These are phyloP conservation scores for Beris chalybata DNA, from an alignment of 2,888 invertebrate genomes.

Conservation along the genomic window DNA sequence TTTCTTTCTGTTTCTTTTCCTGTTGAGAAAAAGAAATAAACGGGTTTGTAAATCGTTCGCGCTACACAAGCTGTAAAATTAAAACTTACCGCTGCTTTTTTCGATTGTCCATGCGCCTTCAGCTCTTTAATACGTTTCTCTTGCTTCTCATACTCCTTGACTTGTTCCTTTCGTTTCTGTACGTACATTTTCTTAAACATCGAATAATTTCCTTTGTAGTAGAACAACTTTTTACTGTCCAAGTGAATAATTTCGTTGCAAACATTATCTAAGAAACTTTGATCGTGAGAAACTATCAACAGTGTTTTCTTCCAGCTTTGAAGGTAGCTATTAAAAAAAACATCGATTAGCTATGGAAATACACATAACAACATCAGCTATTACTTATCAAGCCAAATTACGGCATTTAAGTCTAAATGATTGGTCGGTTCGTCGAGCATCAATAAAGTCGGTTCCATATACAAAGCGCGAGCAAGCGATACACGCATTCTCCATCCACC, in stretches of 20 bases:
- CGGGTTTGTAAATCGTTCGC: background rate
- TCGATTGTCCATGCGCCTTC: slow-evolving; percentile 93
- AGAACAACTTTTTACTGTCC: slow-evolving; percentile 89
- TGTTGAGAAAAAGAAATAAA: slow-evolving; percentile 31
- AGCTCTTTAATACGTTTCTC: slow-evolving; percentile 93
- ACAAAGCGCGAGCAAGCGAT: slow-evolving; percentile 92
- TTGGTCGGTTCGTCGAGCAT: slow-evolving; percentile 99
- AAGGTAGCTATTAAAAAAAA: slow-evolving; percentile 68
- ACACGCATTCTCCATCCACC: slow-evolving; percentile 99
- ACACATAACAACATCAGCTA: slow-evolving; percentile 36
- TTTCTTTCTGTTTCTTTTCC: slow-evolving; percentile 93
- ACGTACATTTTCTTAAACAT: slow-evolving; percentile 99
- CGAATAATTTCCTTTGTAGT: slow-evolving; percentile 97
- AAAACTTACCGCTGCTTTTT: slow-evolving; percentile 73
- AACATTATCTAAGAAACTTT: slow-evolving; percentile 98
- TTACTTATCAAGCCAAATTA: slow-evolving; percentile 99
- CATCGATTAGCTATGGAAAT: slow-evolving; percentile 3
- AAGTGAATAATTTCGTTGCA: slow-evolving; percentile 99
- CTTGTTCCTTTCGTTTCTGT: slow-evolving; percentile 92
- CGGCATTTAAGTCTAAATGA: slow-evolving; percentile 98
- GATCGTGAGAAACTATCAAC: slow-evolving; percentile 98
- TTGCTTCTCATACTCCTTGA: slow-evolving; percentile 98
- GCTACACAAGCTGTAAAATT: background rate
- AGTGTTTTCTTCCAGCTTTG: slow-evolving; percentile 99
- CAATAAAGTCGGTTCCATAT: slow-evolving; percentile 95